phyloP scores from a whole-genome alignment of 1,140 invertebrate genomes.

The Drosophila baimaii region DNA sequence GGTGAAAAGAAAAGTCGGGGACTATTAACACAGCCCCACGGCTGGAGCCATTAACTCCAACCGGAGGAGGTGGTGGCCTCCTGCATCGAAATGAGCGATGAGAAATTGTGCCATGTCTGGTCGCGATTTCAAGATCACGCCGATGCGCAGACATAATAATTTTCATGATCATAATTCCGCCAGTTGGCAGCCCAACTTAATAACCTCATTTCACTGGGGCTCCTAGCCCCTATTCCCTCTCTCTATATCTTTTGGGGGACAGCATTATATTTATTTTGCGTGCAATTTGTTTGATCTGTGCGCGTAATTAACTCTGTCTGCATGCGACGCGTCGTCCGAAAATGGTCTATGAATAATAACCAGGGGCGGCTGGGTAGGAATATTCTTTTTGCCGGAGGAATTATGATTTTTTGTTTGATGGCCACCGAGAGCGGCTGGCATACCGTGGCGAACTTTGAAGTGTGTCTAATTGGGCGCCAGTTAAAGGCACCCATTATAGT shows the following conservation, averaged over 20 bases:
- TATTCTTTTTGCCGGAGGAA: slow-evolving; percentile 7
- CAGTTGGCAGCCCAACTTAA: slow-evolving; percentile 47
- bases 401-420: slow-evolving; percentile 58
- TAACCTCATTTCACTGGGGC: slow-evolving; percentile 54
- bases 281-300: slow-evolving; percentile 83
- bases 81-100: slow-evolving; percentile 74
- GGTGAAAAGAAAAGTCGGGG: background rate
- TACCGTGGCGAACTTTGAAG: slow-evolving; percentile 63
- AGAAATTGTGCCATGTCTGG: slow-evolving; percentile 77
- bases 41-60: slow-evolving; percentile 43
- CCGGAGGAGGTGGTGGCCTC: slow-evolving; percentile 42
- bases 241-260: too few relatives aligned
- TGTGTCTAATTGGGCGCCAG: slow-evolving; percentile 66
- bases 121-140: slow-evolving; percentile 69
- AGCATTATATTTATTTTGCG: slow-evolving; percentile 77
- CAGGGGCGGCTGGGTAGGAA: background rate
- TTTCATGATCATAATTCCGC: slow-evolving; percentile 64
- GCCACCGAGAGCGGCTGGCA: slow-evolving; percentile 18
- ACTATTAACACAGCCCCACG: slow-evolving; percentile 63
- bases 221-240: background rate
- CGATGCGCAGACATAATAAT: slow-evolving; percentile 42
- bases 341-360: slow-evolving; percentile 53
- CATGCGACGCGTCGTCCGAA: slow-evolving; percentile 38
- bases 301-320: slow-evolving; percentile 75
- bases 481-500: slow-evolving; percentile 2